Evolutionary conservation across 2,888 invertebrate genomes (phyloP), one percentile per base, ranked within the genome.

Genomic region (Campaea margaritaria): DNA sequence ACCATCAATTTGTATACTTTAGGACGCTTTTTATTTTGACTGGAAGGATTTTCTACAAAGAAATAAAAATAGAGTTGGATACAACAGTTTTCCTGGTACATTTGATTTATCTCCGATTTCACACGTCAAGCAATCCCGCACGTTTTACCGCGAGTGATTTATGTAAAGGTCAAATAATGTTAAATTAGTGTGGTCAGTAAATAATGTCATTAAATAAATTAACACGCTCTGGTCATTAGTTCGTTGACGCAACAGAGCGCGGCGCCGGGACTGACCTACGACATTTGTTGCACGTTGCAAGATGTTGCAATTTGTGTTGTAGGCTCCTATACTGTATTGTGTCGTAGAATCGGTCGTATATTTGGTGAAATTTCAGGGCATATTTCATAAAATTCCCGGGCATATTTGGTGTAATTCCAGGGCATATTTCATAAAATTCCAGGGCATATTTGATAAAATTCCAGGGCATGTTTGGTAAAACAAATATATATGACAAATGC

Each of bases 141-240:
- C 39, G 12, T 41, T 38, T 45, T 21, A 50, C 16, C 34, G 42
- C 28, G 9, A 10, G 9, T 49, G 58, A 58, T 53, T 48, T 53
- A 53, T 53, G 21, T 39, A 34, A 16, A 54, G 53, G 59, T 54
- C 59, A 49, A 27, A 39, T 21, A 47, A 45, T 41, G 13, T 48
- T 49, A 49, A 54, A 59, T 59, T 54, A 59, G 49, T 38, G 53
- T 49, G 39, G 44, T 31, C 44, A 45, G 41, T 54, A 52, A 16
- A 47, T 12, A 53, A 41, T 38, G 45, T 51, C 16, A 43, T 60
- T 28, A 47, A 56, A 56, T 56, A 61, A 52, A 51, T 56, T 47
- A 51, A 31, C 7, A 52, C 50, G n/a, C 13, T 21, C 21, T 9
- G 49, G 48, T 64, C 63, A 63, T 65, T 58, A 55, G 58, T 63